These are phyloP conservation scores for Procambarus virginalis DNA, from an alignment of 1,140 invertebrate species.

Conservation along the genomic window DNA sequence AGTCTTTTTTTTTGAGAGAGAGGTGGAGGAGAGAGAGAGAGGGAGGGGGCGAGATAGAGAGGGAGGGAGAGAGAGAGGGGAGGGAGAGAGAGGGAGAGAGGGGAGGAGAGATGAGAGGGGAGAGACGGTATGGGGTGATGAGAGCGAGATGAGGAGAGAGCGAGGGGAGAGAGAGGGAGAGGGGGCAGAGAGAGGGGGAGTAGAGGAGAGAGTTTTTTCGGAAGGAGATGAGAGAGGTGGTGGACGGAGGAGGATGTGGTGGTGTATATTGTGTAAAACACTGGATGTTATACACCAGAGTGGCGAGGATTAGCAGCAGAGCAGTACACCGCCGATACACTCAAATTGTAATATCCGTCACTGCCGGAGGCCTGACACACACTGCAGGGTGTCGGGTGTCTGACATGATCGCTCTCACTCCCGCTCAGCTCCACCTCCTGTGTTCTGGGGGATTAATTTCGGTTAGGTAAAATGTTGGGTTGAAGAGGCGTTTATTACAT, in stretches of 20 bases:
- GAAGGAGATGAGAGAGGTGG: no score
- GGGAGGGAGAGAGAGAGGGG: no score
- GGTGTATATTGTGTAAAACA: constrained; percentile 14
- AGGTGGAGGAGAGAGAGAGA: no score
- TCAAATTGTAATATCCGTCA: constrained; percentile 39
- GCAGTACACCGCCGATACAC: constrained; percentile 16
- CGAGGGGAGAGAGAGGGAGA: no score
- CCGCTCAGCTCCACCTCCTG: neutral
- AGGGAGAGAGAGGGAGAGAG: no score
- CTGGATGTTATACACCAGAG: constrained; percentile 12
- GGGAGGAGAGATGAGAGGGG: no score
- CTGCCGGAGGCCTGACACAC: constrained; percentile 1
- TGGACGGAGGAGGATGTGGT: neutral
- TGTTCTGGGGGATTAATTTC: constrained; percentile 4
- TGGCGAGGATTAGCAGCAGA: neutral
- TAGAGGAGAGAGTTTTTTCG: no score
- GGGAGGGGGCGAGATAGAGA: no score
- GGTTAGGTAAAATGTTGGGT: neutral
- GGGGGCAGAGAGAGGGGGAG: no score
- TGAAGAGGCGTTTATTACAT: neutral
- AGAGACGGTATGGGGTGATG: no score
- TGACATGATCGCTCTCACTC: neutral
- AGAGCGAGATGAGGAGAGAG: no score
- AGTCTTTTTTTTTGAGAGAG: no score
- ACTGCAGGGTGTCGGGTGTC: constrained; percentile 19